These are phyloP conservation scores for Cheirogaleus medius DNA, from an alignment of 2,113 vertebrate genomes.

Conservation along the genomic window DNA sequence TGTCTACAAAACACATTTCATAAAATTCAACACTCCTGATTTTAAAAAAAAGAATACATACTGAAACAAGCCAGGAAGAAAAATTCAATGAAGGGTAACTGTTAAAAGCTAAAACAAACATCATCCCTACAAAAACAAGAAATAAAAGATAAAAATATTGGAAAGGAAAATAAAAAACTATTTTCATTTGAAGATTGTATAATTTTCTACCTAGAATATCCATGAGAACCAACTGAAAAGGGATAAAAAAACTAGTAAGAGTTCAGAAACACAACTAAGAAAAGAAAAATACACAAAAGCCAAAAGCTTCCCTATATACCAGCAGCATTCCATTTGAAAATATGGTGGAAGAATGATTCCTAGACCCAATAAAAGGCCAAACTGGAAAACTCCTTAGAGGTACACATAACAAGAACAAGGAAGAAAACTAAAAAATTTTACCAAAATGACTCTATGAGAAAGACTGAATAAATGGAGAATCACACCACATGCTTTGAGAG, in stretches of 20 bases:
- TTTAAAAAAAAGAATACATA: background rate
- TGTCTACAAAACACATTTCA: background rate
- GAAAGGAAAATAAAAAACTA: background rate
- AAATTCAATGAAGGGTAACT: background rate
- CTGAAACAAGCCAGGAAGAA: background rate
- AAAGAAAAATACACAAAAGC: background rate
- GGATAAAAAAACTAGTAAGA: background rate
- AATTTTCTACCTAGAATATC: constrained; percentile 20
- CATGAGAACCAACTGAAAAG: background rate
- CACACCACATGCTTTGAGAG: background rate
- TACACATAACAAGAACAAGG: background rate
- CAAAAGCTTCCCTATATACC: background rate
- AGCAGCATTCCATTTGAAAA: background rate
- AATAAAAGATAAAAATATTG: background rate
- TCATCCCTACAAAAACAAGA: background rate
- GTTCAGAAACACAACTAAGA: background rate
- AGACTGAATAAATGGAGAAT: background rate
- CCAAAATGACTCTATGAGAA: background rate
- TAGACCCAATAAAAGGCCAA: background rate
- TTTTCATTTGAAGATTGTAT: background rate
- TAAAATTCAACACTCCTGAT: background rate
- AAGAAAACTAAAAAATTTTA: background rate
- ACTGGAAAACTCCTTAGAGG: background rate
- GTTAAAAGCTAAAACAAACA: background rate
- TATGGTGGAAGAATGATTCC: background rate